Evolutionary conservation across 2,113 vertebrate species (phyloP).

Genomic region (Cyanistes caeruleus): DNA sequence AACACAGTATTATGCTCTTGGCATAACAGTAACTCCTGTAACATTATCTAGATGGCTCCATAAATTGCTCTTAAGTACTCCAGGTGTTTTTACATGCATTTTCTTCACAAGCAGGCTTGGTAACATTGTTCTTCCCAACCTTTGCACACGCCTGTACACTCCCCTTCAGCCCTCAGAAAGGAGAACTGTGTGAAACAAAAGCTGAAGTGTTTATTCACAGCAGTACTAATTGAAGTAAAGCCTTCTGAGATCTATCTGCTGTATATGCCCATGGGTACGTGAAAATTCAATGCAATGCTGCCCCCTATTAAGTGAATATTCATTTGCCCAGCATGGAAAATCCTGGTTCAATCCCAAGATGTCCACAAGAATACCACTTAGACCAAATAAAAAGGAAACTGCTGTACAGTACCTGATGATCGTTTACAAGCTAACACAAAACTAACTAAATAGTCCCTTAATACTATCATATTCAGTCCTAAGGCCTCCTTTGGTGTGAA

Average conservation of each 20-base stretch:
- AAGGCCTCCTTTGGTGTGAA: background rate
- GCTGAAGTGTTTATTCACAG: background rate
- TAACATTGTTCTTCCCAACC: background rate
- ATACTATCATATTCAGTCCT: background rate
- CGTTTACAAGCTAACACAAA: background rate
- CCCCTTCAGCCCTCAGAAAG: background rate
- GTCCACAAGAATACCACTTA: background rate
- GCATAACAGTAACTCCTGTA: background rate
- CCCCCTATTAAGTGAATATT: background rate
- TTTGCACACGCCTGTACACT: background rate
- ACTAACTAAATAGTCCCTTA: background rate
- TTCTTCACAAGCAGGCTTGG: conserved; percentile 14
- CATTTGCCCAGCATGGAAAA: background rate
- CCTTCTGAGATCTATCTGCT: background rate
- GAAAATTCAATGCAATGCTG: background rate
- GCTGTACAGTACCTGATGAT: background rate
- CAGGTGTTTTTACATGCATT: background rate
- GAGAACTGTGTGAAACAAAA: background rate
- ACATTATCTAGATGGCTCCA: conserved; percentile 41
- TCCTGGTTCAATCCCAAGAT: background rate
- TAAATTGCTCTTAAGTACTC: conserved; percentile 23
- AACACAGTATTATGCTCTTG: conserved; percentile 26
- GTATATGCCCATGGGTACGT: background rate
- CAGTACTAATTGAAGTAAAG: background rate
- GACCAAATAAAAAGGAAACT: background rate